Evolutionary conservation across 2,113 vertebrate genomes (phyloP).

Genomic region (Halichoerus grypus): DNA sequence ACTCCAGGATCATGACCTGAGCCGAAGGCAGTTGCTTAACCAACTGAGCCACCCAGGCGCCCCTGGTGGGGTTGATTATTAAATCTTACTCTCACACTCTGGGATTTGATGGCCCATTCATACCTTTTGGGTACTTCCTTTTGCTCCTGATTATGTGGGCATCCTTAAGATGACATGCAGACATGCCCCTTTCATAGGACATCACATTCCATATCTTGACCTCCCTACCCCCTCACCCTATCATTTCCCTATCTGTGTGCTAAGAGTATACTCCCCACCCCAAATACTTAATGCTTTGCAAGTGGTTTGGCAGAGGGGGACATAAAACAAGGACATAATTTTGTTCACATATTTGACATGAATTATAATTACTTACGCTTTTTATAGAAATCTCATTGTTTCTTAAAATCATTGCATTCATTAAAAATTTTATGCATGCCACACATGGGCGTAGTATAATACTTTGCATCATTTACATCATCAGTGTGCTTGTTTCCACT

Average conservation of each 20-base stretch:
- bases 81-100: neutral
- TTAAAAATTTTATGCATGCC: neutral
- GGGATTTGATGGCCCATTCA: neutral
- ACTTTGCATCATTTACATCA: neutral
- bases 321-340: neutral
- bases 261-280: too few species aligned
- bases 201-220: neutral
- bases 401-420: slow-evolving; percentile 11
- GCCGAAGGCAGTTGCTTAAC: too few species aligned
- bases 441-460: neutral
- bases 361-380: neutral
- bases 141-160: neutral
- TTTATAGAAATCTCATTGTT: neutral
- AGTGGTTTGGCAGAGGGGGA: neutral
- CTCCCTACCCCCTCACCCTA: rapidly evolving
- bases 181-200: neutral
- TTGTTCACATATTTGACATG: neutral
- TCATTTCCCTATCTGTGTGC: neutral
- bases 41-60: too few species aligned
- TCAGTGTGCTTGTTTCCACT: neutral
- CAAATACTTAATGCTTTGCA: neutral
- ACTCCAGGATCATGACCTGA: too few species aligned
- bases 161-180: neutral
- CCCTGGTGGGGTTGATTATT: neutral
- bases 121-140: neutral